phyloP scores from a whole-genome alignment of 2,113 vertebrate genomes.

The Grantiella picta region DNA sequence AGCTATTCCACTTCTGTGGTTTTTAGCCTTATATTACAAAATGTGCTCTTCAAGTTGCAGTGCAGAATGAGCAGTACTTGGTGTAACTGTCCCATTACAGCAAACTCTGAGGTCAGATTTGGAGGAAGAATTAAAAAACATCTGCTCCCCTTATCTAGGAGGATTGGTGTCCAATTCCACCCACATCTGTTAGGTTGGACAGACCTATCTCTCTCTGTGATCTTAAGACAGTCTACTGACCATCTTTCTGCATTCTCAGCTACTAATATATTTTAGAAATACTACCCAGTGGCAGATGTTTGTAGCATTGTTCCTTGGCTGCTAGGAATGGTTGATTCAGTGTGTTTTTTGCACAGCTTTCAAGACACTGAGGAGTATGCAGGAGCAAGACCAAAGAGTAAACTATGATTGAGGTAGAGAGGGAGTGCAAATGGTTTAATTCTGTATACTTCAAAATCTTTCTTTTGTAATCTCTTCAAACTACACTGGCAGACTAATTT shows the following conservation, averaged over 20 bases:
- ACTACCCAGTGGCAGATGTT: not conserved
- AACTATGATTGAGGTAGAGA: fast-evolving
- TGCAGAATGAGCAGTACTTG: not conserved
- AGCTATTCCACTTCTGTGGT: not conserved
- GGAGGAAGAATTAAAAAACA: not conserved
- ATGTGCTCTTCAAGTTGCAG: not conserved
- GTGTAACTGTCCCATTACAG: not conserved
- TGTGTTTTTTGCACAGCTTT: not conserved
- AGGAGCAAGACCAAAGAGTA: not conserved
- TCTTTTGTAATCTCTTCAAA: not conserved
- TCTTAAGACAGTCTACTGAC: not conserved
- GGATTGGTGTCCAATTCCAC: fast-evolving
- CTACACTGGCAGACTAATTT: not conserved
- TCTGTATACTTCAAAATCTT: not conserved
- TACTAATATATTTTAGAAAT: not conserved
- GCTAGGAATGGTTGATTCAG: not conserved
- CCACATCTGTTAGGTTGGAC: not conserved
- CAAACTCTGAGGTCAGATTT: not conserved
- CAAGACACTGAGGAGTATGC: not conserved
- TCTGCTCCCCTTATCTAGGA: not conserved
- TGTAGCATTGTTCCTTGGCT: not conserved
- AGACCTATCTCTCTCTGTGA: fast-evolving
- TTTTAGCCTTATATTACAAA: not conserved
- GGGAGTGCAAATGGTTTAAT: not conserved
- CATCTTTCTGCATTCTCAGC: not conserved